Evolutionary conservation across 1,140 invertebrate genomes (phyloP).

Genomic region (Helicoverpa armigera): DNA sequence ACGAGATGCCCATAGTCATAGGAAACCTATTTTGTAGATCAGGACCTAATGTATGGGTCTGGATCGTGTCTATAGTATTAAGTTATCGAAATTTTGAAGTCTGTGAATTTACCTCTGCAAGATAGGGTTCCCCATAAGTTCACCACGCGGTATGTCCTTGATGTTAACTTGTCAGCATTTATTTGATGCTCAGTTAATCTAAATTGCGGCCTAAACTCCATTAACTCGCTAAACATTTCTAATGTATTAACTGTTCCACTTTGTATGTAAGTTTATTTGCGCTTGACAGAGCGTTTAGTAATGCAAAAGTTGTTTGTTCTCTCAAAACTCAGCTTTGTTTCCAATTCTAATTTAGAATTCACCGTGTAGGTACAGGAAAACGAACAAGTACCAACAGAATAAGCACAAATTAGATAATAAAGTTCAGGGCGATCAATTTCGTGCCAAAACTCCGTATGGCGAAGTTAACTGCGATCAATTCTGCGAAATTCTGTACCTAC

Average conservation of each 20-base stretch:
- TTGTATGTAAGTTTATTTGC: conserved; percentile 37
- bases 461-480: background rate
- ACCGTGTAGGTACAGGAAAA: background rate
- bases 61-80: too few species aligned
- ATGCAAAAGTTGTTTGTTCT: conserved; percentile 26
- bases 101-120: too few species aligned
- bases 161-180: background rate
- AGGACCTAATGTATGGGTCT: too few species aligned
- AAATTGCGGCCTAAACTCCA: conserved; percentile 3
- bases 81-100: too few species aligned
- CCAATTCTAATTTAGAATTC: conserved; percentile 32
- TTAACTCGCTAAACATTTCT: background rate
- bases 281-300: conserved; percentile 27
- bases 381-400: background rate
- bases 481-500: background rate
- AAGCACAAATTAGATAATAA: background rate
- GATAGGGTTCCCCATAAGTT: too few species aligned
- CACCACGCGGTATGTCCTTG: too few species aligned
- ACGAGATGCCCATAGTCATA: background rate
- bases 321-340: conserved; percentile 14
- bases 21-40: background rate
- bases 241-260: background rate
- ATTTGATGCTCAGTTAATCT: background rate
- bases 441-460: background rate
- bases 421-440: background rate